Evolutionary conservation across 2,113 vertebrate genomes (phyloP).

Genomic region (Ahaetulla prasina): DNA sequence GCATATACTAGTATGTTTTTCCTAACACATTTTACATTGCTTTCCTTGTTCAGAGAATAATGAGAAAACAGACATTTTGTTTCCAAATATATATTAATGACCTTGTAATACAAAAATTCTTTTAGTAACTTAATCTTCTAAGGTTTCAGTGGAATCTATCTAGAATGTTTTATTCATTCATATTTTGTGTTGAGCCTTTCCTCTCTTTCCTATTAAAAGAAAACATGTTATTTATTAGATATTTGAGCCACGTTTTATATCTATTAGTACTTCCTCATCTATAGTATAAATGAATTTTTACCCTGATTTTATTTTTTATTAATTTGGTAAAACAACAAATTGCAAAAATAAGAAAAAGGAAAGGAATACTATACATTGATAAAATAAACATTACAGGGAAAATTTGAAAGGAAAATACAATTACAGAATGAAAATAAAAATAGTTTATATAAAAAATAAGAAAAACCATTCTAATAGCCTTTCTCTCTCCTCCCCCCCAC

Average conservation of each 20-base stretch:
- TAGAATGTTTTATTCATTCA: background rate
- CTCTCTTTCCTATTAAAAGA: background rate
- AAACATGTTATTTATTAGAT: background rate
- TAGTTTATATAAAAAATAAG: background rate
- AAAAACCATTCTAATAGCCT: background rate
- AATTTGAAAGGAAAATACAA: background rate
- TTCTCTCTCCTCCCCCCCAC: rapidly evolving
- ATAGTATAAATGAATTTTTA: background rate
- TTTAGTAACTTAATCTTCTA: background rate
- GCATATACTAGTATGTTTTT: background rate
- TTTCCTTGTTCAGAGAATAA: background rate
- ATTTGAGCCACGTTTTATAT: background rate
- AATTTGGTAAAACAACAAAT: background rate
- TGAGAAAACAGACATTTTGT: background rate
- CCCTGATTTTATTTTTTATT: background rate
- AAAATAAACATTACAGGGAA: background rate
- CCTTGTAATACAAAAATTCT: background rate
- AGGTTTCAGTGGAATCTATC: background rate
- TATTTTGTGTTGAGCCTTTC: background rate
- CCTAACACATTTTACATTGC: background rate
- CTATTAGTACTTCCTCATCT: background rate
- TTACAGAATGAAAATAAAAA: background rate
- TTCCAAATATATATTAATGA: background rate
- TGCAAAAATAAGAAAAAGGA: background rate
- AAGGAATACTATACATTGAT: background rate